Evolutionary conservation across 2,113 vertebrate species (phyloP).

Genomic region (Tyto alba): DNA sequence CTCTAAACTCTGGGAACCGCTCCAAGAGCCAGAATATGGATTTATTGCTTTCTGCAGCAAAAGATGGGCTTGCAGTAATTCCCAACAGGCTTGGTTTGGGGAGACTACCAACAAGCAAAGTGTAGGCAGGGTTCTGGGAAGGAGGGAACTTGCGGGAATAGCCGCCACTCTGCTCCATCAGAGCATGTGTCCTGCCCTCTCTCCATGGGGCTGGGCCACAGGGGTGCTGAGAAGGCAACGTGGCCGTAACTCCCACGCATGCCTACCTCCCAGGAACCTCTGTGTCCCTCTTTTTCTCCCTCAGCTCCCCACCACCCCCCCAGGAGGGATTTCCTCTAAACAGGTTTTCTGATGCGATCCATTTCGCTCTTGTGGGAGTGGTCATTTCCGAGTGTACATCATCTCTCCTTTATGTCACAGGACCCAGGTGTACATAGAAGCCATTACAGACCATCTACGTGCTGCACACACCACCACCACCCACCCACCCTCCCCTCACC

Average conservation of each 20-base stretch:
- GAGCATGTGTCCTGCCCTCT: background rate
- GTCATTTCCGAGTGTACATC: background rate
- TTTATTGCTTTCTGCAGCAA: background rate
- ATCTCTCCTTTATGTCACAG: background rate
- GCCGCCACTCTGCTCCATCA: background rate
- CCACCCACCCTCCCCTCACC: no score
- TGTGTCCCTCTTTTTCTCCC: background rate
- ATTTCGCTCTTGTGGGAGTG: background rate
- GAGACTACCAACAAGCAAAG: background rate
- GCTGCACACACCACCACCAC: no score
- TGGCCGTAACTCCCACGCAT: fast-evolving
- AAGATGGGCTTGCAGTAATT: background rate
- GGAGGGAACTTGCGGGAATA: background rate
- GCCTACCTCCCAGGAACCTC: background rate
- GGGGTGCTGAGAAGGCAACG: fast-evolving
- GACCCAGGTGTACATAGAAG: background rate
- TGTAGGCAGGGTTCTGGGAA: background rate
- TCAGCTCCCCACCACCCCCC: fast-evolving
- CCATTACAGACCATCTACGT: background rate
- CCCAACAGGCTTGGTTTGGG: background rate
- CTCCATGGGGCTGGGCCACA: background rate
- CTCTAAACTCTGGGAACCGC: background rate
- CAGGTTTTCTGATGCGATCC: background rate
- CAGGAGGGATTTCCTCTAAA: background rate
- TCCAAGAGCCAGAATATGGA: background rate